Evolutionary conservation across 2,888 invertebrate species (phyloP).

Genomic region (Nomada lathburiana): DNA sequence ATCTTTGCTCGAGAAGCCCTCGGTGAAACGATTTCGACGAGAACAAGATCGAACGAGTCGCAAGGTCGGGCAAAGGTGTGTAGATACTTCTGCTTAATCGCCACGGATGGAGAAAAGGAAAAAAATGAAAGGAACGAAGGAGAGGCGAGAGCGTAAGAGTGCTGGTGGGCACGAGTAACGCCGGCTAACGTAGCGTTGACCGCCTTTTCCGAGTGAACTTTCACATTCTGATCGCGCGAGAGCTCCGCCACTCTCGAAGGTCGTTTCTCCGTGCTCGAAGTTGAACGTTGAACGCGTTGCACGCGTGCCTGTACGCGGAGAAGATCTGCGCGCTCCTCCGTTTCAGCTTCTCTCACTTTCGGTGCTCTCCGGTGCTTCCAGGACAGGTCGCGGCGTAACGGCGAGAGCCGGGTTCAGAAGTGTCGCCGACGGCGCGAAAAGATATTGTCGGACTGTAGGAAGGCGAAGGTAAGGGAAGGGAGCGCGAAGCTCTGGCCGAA

Average conservation of each 20-base stretch:
- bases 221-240: slow-evolving; percentile 81
- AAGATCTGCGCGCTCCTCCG: background rate
- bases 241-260: slow-evolving; percentile 59
- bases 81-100: too few relatives aligned
- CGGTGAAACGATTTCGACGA: too few relatives aligned
- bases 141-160: background rate
- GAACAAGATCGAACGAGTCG: too few relatives aligned
- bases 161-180: slow-evolving; percentile 51
- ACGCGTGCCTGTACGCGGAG: background rate
- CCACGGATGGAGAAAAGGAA: background rate
- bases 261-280: slow-evolving; percentile 48
- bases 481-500: slow-evolving; percentile 20
- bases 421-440: background rate
- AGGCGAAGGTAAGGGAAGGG: background rate
- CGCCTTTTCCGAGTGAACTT: slow-evolving; percentile 82
- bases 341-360: background rate
- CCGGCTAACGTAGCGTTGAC: slow-evolving; percentile 69
- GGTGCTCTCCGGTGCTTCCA: background rate
- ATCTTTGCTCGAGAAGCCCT: too few relatives aligned
- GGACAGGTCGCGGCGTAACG: background rate
- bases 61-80: too few relatives aligned
- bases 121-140: background rate
- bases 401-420: background rate
- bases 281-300: slow-evolving; percentile 11
- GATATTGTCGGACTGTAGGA: background rate